Evolutionary conservation across 2,113 vertebrate species (phyloP), one percentile per base, ranked within the genome.

Genomic region (Xyliphius kryptos): DNA sequence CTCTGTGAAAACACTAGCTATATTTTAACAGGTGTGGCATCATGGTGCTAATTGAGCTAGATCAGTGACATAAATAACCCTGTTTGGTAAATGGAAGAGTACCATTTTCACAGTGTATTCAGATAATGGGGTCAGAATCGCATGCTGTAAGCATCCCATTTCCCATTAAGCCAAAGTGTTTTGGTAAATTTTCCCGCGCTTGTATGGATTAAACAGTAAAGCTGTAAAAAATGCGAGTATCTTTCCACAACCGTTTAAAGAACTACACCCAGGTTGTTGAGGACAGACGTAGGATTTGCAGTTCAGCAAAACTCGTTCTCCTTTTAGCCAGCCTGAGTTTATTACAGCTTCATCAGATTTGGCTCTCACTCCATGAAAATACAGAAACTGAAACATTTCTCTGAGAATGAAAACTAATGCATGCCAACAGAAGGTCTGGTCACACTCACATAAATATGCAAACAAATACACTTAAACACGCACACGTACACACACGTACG

Each of bases 181-280:
- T 12, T 44, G 36, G 48, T 56, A 36, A 57, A 43, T 5, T 14
- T n/a, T 22, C 62, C 13, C 46, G 66, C 66, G 19, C 48, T 67
- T 66, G 6, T 78, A 82, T 83, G 63, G 74, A 85, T 83, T 82
- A 77, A 75, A 80, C 71, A 72, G 69, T 77, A 77, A 85, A 78
- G 36, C 56, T 43, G 50, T 69, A 74, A 77, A 61, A 78, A 71
- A 63, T 67, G 57, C 65, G 54, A 40, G 17, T 19, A 15, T 52
- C 55, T 43, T 43, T 32, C 44, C 43, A 14, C 51, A 36, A 58
- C 46, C 50, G 32, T 54, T 62, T 16, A 56, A 62, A 15, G 52
- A 56, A 50, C 51, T 8, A 54, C 21, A 54, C 36, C 52, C 46
- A 61, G 66, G 32, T 49, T 72, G 59, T 19, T 20, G 26, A 58